Evolutionary conservation across 2,888 invertebrate species (phyloP).

Genomic region (Tetranychus piercei): DNA sequence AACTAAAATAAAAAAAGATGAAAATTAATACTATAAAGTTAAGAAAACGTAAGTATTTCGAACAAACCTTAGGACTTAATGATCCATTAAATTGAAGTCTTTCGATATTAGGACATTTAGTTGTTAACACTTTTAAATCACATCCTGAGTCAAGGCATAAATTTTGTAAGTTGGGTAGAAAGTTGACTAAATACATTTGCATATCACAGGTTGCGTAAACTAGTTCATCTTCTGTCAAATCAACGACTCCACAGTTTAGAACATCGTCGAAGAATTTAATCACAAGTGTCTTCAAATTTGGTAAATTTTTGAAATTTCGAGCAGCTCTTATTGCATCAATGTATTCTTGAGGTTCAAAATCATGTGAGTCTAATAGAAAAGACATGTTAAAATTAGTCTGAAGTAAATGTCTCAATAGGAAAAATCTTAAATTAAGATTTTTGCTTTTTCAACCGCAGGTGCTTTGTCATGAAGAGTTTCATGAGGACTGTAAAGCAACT

Average conservation of each 20-base stretch:
- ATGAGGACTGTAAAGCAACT: slow-evolving; percentile 83
- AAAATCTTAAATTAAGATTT: too few species aligned
- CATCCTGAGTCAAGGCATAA: neutral
- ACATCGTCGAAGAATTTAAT: neutral
- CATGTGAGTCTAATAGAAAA: neutral
- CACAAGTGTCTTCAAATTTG: neutral
- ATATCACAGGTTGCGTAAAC: neutral
- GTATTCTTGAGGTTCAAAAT: neutral
- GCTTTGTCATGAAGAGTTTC: slow-evolving; percentile 87
- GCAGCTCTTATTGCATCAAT: neutral
- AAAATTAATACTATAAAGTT: too few species aligned
- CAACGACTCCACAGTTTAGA: neutral
- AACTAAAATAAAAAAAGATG: neutral
- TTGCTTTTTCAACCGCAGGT: too few species aligned
- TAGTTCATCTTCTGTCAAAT: neutral
- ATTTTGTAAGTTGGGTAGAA: neutral
- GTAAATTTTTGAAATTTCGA: neutral
- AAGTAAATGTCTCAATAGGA: too few species aligned
- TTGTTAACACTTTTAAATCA: neutral
- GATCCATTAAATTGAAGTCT: neutral
- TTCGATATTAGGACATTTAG: neutral
- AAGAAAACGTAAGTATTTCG: too few species aligned
- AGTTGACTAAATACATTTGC: neutral
- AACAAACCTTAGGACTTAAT: neutral
- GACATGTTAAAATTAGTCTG: neutral